These are phyloP conservation scores for Pandemis corylana DNA, from an alignment of 2,888 invertebrate genomes.

Conservation along the genomic window DNA sequence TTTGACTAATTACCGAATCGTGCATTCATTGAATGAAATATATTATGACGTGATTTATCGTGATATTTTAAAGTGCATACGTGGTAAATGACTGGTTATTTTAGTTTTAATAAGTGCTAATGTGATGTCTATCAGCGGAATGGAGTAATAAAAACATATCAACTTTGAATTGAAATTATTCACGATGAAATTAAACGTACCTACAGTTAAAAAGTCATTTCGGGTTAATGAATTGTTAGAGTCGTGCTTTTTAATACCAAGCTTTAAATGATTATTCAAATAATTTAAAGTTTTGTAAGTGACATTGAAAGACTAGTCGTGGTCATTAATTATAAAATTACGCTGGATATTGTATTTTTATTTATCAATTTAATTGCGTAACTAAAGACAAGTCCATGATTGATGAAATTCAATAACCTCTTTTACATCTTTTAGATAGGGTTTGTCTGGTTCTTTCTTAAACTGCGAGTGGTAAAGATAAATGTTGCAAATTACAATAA, in stretches of 20 bases:
- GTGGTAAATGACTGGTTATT: neutral
- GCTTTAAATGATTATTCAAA: neutral
- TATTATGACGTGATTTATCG: neutral
- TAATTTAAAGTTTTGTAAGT: neutral
- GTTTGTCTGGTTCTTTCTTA: too few relatives aligned
- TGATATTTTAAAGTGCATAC: constrained; percentile 16
- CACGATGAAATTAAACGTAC: constrained; percentile 7
- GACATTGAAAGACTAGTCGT: neutral
- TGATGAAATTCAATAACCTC: too few relatives aligned
- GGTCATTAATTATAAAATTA: neutral
- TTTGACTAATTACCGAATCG: neutral
- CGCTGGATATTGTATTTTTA: neutral
- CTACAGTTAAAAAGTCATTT: constrained; percentile 18
- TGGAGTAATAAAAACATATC: constrained; percentile 27
- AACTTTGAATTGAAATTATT: constrained; percentile 35
- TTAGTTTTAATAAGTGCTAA: constrained; percentile 35
- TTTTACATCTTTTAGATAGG: too few relatives aligned
- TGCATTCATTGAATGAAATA: neutral
- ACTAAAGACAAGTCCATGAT: neutral
- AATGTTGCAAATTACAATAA: too few relatives aligned
- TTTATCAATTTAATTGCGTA: neutral
- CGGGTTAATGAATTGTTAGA: neutral
- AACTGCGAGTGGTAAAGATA: too few relatives aligned
- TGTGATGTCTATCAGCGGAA: constrained; percentile 30
- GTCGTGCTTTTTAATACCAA: neutral